A percentile compares a stretch with the other conserved stretches of the same genome.
Evolutionary conservation across 2,113 vertebrate species (phyloP).

Genomic region (Podarcis cretensis): DNA sequence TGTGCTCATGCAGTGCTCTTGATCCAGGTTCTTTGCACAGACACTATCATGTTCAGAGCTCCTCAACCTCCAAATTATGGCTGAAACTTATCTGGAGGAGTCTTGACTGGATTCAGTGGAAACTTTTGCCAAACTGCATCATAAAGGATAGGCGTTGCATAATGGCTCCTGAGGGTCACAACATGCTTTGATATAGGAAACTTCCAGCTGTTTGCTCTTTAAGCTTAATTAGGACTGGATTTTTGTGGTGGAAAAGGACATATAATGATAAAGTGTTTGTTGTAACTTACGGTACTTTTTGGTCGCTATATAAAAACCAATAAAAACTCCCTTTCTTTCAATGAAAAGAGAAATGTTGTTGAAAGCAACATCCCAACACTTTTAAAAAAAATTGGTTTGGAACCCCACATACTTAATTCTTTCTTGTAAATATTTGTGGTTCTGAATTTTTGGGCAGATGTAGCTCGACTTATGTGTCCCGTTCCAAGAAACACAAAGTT

Average conservation of each 20-base stretch:
- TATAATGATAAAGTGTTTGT: not conserved
- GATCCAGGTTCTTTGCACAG: not conserved
- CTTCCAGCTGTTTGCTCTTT: too few relatives aligned
- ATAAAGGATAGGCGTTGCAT: not conserved
- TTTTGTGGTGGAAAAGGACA: not conserved
- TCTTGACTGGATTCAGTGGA: not conserved
- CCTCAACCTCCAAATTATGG: not conserved
- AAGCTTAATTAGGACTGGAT: not conserved
- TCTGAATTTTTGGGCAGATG: constrained; percentile 10
- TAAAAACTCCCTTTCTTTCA: not conserved
- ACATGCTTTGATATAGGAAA: not conserved
- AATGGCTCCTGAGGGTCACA: not conserved
- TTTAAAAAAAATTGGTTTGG: constrained; percentile 27
- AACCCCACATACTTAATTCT: constrained; percentile 21
- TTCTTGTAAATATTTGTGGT: constrained; percentile 22
- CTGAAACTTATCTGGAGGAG: not conserved
- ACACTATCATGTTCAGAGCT: too few relatives aligned
- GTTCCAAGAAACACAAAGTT: constrained; percentile 38
- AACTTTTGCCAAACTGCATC: not conserved
- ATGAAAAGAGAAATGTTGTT: not conserved
- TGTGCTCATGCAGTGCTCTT: not conserved
- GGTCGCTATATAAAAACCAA: not conserved
- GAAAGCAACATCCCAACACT: constrained; percentile 34
- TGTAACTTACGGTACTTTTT: not conserved
- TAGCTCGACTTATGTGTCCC: not conserved